Base-by-base conservation (phyloP, 1,140 invertebrate species). In the Capitella teleta region DNA sequence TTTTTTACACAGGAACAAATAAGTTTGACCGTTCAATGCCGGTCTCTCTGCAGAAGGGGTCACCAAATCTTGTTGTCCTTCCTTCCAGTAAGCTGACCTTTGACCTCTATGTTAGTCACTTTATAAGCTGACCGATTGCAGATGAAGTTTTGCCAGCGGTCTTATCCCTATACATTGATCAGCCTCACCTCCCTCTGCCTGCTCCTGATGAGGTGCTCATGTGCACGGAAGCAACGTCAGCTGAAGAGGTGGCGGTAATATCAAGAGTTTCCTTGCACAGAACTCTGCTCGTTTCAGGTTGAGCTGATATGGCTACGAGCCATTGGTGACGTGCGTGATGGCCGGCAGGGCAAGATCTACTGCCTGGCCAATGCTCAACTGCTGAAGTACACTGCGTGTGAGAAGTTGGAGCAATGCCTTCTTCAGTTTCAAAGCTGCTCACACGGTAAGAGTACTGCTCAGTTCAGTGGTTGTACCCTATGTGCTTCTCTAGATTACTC, bases 131-230 rank as follows among this genome's bases (percentile, higher is more conserved):
- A n/a, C n/a, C n/a, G n/a, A n/a, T n/a, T 40, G 2, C 38, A 40
- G 38, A 18, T 40, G 60, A 67, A 21, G 52, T 65, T 3, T 51
- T 61, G 21, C 57, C 55, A 30, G 54, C 53, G 2, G 56, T 65
- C n/a, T 30, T 63, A n/a, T 59, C 59, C 24, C 51, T 64, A 14
- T 67, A 64, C 49, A 61, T 59, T 46, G 40, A 60, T 34, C 6
- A 19, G 1, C 5, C 45, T 19, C 4, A 34, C 14, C 18, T 34
- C 12, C 56, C 61, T 2, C 53, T 64, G 16, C 67, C 67, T 23
- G 45, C 51, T 34, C 48, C 56, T 24, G 62, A 66, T 51, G 67
- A 69, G 43, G 58, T 69, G 21, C 55, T 69, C 2, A 21, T 68
- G n/a, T 69, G 67, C 52, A 57, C 62, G 36, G 5, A 44, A 28